Evolutionary conservation across 1,140 invertebrate species (phyloP), one percentile per base, ranked within the genome.

Genomic region (Geopemphigus sp.): DNA sequence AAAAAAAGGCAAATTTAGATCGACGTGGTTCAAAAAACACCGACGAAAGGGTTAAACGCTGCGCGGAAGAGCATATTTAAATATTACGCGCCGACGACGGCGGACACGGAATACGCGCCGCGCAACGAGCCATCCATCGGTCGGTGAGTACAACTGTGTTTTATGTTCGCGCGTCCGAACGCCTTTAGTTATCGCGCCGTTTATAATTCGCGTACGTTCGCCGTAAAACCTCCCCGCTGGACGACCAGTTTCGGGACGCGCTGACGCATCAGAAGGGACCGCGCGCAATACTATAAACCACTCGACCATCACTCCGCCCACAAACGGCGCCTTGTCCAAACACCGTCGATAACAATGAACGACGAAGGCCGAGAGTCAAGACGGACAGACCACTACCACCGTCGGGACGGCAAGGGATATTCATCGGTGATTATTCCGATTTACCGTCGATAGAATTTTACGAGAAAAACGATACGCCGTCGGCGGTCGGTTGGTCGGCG

Each of bases 21-120:
- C 73, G 54, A 78, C 74, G 74, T n/a, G 74, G 74, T 78, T 78
- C 39, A 15, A 78, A 76, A 78, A 78, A 76, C 74, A 78, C 57
- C n/a, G 5, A 11, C 74, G 72, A 78, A 78, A 78, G 74, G 74
- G 74, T 78, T 78, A 78, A 78, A 78, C 74, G 57, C 54, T 32
- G 39, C 54, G 8, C 56, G 19, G 74, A 39, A 22, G 57, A 45
- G 15, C 56, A 78, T 78, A 78, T 78, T 78, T 78, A 78, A 78
- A 78, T 78, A 61, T 78, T 47, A 61, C 57, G 45, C 17, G 74
- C 61, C 57, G 74, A n/a, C 74, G 32, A 39, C 39, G 19, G 39
- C 59, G 56, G 74, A 61, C 74, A 54, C 29, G 72, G 29, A 45
- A 59, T 54, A 29, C 72, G 32, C 26, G 8, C 29, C 19, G 26